Conservation (phyloP, 2,888 invertebrate species). For the Frankliniella fusca region DNA sequence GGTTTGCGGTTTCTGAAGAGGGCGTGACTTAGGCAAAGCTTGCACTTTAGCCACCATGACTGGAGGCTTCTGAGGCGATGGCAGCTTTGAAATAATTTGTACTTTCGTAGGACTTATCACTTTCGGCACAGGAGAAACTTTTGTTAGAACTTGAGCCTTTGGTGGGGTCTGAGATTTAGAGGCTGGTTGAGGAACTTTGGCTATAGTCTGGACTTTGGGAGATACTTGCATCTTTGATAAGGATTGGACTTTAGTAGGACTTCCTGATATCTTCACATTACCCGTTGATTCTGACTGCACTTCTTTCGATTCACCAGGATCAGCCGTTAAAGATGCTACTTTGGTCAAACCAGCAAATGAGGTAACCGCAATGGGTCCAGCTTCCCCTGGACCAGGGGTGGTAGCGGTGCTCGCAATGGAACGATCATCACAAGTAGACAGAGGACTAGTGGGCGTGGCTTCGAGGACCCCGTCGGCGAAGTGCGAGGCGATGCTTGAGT, state of each 20-base stretch:
- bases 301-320: too few relatives aligned
- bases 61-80: background rate
- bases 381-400: background rate
- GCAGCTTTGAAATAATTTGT: background rate
- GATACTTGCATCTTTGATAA: background rate
- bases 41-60: background rate
- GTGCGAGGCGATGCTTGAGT: constrained; percentile 42
- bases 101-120: too few relatives aligned
- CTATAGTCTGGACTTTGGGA: background rate
- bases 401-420: background rate
- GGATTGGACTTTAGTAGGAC: background rate
- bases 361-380: background rate
- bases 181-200: background rate
- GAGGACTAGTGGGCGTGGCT: background rate
- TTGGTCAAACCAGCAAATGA: constrained; percentile 1
- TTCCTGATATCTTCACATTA: too few relatives aligned
- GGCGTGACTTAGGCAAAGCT: background rate
- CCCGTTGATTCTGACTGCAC: too few relatives aligned
- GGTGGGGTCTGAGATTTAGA: background rate
- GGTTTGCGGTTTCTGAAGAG: background rate
- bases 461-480: constrained; percentile 1
- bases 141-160: background rate
- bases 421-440: background rate
- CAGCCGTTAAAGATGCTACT: background rate
- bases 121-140: background rate